A percentile compares a stretch with the other conserved stretches of the same genome.
phyloP scores from a whole-genome alignment of 2,888 invertebrate genomes.

The Watsonalla cultraria region DNA sequence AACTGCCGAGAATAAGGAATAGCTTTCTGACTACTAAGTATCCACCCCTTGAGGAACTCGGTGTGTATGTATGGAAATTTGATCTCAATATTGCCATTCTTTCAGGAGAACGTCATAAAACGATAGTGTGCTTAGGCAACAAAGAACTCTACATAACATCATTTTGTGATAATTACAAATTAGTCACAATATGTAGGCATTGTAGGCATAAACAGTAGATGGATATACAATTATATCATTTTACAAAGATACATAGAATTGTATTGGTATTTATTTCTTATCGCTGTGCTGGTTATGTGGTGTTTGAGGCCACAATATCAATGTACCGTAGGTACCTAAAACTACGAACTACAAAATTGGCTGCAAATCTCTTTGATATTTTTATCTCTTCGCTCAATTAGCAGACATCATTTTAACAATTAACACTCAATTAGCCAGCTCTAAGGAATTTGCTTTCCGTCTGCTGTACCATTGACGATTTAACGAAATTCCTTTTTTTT shows the following conservation, averaged over 20 bases:
- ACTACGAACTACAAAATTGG: conserved; percentile 3
- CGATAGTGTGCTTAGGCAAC: background rate
- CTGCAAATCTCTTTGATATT: conserved; percentile 19
- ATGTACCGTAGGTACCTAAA: background rate
- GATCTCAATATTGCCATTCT: background rate
- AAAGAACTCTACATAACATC: background rate
- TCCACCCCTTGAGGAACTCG: too few relatives aligned
- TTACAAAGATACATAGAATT: too few relatives aligned
- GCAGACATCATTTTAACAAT: conserved; percentile 28
- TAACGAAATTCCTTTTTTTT: too few relatives aligned
- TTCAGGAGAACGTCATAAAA: background rate
- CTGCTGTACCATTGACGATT: background rate
- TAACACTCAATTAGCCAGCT: conserved; percentile 17
- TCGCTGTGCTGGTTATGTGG: too few relatives aligned
- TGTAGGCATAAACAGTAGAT: too few relatives aligned
- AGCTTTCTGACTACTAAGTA: too few relatives aligned
- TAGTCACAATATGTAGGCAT: background rate
- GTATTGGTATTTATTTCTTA: too few relatives aligned
- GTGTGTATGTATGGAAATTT: too few relatives aligned
- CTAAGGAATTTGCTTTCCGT: background rate
- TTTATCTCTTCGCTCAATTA: conserved; percentile 16
- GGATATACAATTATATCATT: too few relatives aligned
- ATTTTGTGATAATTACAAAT: background rate
- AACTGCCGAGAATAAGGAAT: too few relatives aligned
- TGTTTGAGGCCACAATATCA: too few relatives aligned